Evolutionary conservation across 2,888 invertebrate genomes (phyloP).

Genomic region (Eurois occulta): DNA sequence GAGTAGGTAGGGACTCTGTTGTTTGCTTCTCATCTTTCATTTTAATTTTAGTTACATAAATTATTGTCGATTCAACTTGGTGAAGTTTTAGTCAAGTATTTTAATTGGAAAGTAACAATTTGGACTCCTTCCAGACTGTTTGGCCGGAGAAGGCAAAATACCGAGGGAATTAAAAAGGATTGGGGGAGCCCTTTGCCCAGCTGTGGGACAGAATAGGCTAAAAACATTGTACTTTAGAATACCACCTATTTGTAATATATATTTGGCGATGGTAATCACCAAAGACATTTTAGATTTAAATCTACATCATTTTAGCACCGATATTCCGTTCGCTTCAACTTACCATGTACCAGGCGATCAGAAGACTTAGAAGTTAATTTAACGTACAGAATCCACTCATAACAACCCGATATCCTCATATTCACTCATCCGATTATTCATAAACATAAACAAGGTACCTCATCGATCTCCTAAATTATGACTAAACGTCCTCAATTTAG

Average conservation of each 20-base stretch:
- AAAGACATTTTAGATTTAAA: not conserved
- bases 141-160: not conserved
- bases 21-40: not conserved
- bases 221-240: not conserved
- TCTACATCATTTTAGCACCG: not conserved
- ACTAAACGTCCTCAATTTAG: constrained; percentile 82
- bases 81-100: not conserved
- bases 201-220: not conserved
- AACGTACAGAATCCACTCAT: not conserved
- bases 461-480: constrained; percentile 77
- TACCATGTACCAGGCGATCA: constrained; percentile 16
- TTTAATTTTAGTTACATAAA: not conserved
- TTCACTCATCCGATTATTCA: constrained; percentile 36
- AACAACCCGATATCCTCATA: constrained; percentile 6
- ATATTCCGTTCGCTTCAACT: not conserved
- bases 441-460: constrained; percentile 47
- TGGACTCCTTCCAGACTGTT: not conserved
- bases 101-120: not conserved
- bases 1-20: too few relatives aligned
- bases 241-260: not conserved
- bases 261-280: not conserved
- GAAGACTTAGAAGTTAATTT: not conserved
- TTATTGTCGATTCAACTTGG: not conserved
- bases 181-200: not conserved
- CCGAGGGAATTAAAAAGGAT: not conserved